Evolutionary conservation across 2,113 vertebrate species (phyloP).

Genomic region (Plestiodon gilberti): DNA sequence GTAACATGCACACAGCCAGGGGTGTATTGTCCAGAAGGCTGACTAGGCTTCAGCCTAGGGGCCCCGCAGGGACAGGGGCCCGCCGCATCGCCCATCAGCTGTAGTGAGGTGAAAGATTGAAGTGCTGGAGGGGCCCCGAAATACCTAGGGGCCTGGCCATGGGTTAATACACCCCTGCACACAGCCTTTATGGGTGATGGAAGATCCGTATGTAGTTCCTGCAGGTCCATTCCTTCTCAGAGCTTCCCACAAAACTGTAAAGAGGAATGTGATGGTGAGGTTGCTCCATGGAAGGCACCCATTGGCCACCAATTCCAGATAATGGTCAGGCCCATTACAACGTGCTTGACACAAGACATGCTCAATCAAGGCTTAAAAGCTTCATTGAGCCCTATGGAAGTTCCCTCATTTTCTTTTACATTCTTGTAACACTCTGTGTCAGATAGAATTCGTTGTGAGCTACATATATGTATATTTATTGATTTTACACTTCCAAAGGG

Average conservation of each 20-base stretch:
- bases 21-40: too few species aligned
- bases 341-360: not conserved
- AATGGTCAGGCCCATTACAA: not conserved
- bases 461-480: not conserved
- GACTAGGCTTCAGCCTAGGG: too few species aligned
- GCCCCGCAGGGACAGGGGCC: too few species aligned
- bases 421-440: not conserved
- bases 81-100: too few species aligned
- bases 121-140: too few species aligned
- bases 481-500: not conserved
- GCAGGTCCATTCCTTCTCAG: not conserved
- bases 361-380: not conserved
- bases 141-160: too few species aligned
- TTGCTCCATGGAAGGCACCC: not conserved
- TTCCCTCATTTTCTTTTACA: not conserved
- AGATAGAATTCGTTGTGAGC: not conserved
- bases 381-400: not conserved
- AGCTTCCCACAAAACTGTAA: not conserved
- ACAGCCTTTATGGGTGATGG: not conserved
- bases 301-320: too few species aligned
- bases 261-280: not conserved
- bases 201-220: not conserved
- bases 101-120: too few species aligned
- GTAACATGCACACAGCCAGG: not conserved
- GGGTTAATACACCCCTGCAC: too few species aligned